Conservation (phyloP, 2,888 invertebrate species). For the Nebria salina region DNA sequence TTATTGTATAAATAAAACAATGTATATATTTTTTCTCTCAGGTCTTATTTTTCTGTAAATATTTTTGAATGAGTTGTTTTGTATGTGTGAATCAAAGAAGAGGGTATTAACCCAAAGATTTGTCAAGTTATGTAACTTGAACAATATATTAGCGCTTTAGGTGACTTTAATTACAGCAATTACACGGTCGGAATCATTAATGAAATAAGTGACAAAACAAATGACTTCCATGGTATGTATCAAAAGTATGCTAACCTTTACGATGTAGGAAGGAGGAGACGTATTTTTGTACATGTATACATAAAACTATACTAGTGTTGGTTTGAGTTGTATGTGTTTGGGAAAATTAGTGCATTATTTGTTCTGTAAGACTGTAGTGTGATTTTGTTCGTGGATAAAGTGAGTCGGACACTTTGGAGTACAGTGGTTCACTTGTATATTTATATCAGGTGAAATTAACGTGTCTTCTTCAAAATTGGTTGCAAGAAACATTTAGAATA, state of each 20-base stretch:
- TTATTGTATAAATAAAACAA: too few species aligned
- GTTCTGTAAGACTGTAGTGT: neutral
- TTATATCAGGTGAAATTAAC: neutral
- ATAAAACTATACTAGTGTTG: neutral
- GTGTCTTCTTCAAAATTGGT: neutral
- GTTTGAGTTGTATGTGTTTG: neutral
- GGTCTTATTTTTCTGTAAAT: neutral
- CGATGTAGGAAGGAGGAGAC: neutral
- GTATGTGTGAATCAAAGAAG: neutral
- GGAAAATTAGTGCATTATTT: neutral
- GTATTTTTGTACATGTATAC: neutral
- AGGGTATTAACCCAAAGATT: neutral
- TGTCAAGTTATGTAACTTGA: neutral
- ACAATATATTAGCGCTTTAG: neutral
- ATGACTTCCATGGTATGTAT: neutral
- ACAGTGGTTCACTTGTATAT: neutral
- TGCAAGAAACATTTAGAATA: neutral
- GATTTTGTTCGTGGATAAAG: neutral
- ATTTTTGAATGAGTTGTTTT: neutral
- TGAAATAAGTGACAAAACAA: neutral
- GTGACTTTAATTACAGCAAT: neutral
- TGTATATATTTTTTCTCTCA: too few species aligned
- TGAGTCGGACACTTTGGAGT: neutral
- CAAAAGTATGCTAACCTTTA: neutral
- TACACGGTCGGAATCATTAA: neutral